phyloP scores from a whole-genome alignment of 2,888 invertebrate species.

The Tipula lateralis region DNA sequence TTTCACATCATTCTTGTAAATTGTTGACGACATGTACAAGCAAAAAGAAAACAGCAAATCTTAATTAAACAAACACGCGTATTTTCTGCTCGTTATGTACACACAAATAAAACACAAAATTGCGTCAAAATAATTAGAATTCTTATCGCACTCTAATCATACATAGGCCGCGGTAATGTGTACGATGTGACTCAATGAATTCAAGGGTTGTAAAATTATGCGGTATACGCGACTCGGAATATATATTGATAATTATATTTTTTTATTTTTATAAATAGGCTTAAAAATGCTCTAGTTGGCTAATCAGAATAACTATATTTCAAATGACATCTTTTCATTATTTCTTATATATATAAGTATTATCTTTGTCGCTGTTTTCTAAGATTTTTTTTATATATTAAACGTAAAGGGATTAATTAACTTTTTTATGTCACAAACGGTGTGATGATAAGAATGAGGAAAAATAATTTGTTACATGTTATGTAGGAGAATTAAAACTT shows the following conservation, averaged over 20 bases:
- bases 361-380: constrained; percentile 14
- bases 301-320: background rate
- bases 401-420: background rate
- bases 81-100: background rate
- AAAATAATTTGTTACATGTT: background rate
- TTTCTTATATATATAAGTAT: background rate
- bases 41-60: background rate
- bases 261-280: background rate
- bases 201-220: background rate
- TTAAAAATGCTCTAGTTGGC: background rate
- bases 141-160: background rate
- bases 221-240: background rate
- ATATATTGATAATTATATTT: background rate
- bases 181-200: background rate
- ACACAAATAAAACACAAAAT: background rate
- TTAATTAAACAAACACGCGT: background rate
- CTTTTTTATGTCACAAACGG: background rate
- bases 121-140: background rate
- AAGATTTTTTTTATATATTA: background rate
- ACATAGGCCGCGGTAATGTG: background rate
- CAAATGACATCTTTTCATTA: background rate
- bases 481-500: background rate
- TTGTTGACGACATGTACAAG: background rate
- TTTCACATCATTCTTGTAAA: background rate
- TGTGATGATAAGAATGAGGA: background rate